Percentiles rank a stretch among this genome's conserved stretches.
phyloP scores from a whole-genome alignment of 64 coral and sea anemone genomes.

The Pachyseris speciosa region DNA sequence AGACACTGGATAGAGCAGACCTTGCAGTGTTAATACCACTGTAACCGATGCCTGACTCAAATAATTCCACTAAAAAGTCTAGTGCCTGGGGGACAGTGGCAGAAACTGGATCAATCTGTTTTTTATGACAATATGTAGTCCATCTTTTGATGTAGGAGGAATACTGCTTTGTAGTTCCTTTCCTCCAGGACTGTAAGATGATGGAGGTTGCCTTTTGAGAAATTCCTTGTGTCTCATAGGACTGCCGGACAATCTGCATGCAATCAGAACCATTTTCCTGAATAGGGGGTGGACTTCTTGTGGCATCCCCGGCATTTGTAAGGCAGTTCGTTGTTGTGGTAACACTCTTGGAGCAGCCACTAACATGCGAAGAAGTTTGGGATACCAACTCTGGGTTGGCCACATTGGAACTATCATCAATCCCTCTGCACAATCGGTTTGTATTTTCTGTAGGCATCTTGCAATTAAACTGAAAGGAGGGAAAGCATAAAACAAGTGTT shows the following conservation, averaged over 20 bases:
- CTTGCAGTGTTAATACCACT: conserved; percentile 12
- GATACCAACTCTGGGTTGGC: conserved; percentile 67
- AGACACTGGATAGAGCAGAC: not conserved
- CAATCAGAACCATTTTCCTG: conserved; percentile 68
- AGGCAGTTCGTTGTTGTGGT: not conserved
- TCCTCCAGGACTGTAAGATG: conserved; percentile 44
- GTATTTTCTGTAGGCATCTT: conserved; percentile 50
- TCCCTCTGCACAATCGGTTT: conserved; percentile 12
- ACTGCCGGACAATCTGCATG: conserved; percentile 62
- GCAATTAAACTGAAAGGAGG: conserved; percentile 65
- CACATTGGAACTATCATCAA: conserved; percentile 61
- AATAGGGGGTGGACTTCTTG: conserved; percentile 17
- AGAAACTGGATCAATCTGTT: conserved; percentile 49
- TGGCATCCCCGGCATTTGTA: not conserved
- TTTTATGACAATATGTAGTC: conserved; percentile 43
- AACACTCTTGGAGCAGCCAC: conserved; percentile 30
- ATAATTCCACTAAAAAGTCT: conserved; percentile 35
- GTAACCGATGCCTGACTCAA: not conserved
- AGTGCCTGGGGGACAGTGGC: conserved; percentile 41
- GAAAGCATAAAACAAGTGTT: conserved; percentile 43
- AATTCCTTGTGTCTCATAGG: conserved; percentile 28
- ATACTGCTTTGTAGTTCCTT: not conserved
- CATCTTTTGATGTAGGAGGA: conserved; percentile 26
- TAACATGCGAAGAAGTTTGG: conserved; percentile 38
- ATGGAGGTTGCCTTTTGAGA: conserved; percentile 36